Evolutionary conservation across 92 coral and sea anemone species (phyloP), one percentile per base, ranked within the genome.

Genomic region (Porites rus): DNA sequence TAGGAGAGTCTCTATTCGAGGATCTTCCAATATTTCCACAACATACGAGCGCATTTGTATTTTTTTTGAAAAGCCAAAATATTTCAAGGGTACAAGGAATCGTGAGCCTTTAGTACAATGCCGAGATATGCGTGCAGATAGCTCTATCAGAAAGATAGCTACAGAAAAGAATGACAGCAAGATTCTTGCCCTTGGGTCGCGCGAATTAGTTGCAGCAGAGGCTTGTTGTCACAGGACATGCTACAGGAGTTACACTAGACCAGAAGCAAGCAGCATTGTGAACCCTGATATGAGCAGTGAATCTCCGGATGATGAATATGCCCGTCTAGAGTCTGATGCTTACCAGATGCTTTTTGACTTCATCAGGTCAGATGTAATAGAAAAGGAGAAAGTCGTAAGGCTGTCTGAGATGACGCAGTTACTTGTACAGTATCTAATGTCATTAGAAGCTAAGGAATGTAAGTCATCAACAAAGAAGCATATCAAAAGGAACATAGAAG

Each of bases 171-270:
- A 78, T 69, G 92, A 84, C 88, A 83, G 65, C 72, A 89, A 61
- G 78, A 75, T 82, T 69, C 85, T 83, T 54, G 85, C 88, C 14
- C 58, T 76, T 46, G 86, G 84, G 85, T 89, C 92, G 69, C 85
- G 88, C 52, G 88, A 77, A 77, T 89, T 88, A 78, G 92, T 88
- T 7, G 92, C 92, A 59, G 92, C 91, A 74, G 84, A 88, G 74
- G 88, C 88, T 50, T 88, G 82, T 77, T 88, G 77, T 56, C 92
- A 88, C 88, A 88, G 88, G 79, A 63, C 90, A 59, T 87, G 86
- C 68, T 87, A 80, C 82, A 81, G 56, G 75, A 81, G 80, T 51
- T 80, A 80, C 74, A 87, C 91, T 25, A 86, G 90, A 86, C 85
- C 77, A 64, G 85, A 86, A 60, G 85, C 74, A 61, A 74, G 86